Evolutionary conservation across 2,797 vertebrate genomes (phyloP).

Genomic region (Myotis daubentonii): DNA sequence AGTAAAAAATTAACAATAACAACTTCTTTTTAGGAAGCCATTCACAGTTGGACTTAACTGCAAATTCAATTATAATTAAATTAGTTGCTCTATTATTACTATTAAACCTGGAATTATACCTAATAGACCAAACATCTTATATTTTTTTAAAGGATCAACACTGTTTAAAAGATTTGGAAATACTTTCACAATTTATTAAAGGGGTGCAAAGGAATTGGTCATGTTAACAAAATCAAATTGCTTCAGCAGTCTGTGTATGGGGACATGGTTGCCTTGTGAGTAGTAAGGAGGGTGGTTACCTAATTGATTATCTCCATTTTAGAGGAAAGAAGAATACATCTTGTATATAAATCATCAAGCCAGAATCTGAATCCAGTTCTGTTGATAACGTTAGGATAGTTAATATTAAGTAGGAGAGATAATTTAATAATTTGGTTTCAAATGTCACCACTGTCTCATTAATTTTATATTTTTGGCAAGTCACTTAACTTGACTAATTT

Average conservation of each 20-base stretch:
- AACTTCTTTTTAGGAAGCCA: background rate
- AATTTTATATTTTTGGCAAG: background rate
- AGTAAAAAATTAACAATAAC: background rate
- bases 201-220: background rate
- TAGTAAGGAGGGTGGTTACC: background rate
- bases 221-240: background rate
- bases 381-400: background rate
- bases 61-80: background rate
- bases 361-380: background rate
- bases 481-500: background rate
- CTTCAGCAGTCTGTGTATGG: background rate
- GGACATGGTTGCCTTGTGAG: background rate
- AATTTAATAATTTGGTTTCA: background rate
- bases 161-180: background rate
- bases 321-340: background rate
- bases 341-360: background rate
- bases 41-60: background rate
- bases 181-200: background rate
- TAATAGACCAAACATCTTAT: background rate
- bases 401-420: background rate
- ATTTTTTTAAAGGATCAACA: background rate
- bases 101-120: background rate
- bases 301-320: background rate
- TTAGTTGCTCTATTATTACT: background rate
- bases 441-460: background rate